A percentile compares a stretch with the other conserved stretches of the same genome.
These are phyloP conservation scores for Tridacna gigas DNA, from an alignment of 2,888 invertebrate species.

Conservation along the genomic window DNA sequence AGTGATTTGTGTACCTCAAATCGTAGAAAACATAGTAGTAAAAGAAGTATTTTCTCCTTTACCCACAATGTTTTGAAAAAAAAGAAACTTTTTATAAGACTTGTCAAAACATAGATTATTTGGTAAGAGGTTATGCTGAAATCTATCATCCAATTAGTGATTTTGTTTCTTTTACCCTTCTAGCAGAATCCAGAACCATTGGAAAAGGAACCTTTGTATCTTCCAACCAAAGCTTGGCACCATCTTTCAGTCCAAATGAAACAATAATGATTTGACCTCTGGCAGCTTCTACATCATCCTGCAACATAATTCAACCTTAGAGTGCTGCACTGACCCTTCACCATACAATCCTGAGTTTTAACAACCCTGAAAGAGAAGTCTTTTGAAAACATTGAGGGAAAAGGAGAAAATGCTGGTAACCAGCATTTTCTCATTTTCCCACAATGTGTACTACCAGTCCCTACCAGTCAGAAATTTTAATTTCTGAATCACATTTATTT, in stretches of 20 bases:
- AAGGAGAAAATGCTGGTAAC: not conserved
- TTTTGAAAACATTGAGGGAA: not conserved
- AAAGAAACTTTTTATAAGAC: not conserved
- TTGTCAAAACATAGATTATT: not conserved
- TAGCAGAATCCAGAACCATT: slow-evolving; percentile 75
- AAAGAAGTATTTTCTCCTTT: not conserved
- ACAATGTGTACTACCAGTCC: too few relatives aligned
- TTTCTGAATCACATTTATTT: too few relatives aligned
- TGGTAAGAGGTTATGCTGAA: not conserved
- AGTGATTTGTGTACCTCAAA: too few relatives aligned
- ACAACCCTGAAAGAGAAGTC: too few relatives aligned
- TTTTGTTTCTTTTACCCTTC: slow-evolving; percentile 68
- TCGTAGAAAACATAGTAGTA: not conserved
- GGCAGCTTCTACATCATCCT: slow-evolving; percentile 68
- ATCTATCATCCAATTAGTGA: too few relatives aligned
- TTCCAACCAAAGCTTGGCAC: slow-evolving; percentile 77
- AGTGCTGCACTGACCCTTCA: too few relatives aligned
- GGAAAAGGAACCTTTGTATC: slow-evolving; percentile 76
- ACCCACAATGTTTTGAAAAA: not conserved
- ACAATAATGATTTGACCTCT: slow-evolving; percentile 73
- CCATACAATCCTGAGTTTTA: too few relatives aligned
- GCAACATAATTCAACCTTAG: not conserved
- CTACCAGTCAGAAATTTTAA: too few relatives aligned
- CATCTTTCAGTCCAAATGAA: slow-evolving; percentile 77
- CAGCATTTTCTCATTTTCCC: not conserved